A percentile compares a stretch with the other conserved stretches of the same genome.
Conservation (phyloP, 2,113 vertebrate genomes). For the Cairina moschata region DNA sequence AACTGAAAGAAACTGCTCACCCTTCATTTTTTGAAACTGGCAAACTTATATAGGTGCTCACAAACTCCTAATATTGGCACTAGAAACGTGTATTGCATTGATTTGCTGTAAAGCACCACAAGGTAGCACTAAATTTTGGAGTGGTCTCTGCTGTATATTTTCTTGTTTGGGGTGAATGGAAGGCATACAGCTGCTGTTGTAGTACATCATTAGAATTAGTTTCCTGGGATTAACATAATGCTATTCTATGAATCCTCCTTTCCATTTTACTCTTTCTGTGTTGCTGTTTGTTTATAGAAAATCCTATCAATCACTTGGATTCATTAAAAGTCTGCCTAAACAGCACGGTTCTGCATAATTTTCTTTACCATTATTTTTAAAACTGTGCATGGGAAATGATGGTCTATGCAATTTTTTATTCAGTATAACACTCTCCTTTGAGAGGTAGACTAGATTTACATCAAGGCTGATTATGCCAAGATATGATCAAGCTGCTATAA, state of each 20-base stretch:
- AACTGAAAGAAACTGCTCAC: neutral
- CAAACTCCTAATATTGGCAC: neutral
- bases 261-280: constrained; percentile 73
- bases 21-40: neutral
- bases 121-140: constrained; percentile 66
- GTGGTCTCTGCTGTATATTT: constrained; percentile 72
- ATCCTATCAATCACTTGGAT: constrained; percentile 74
- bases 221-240: constrained; percentile 81
- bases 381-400: constrained; percentile 61
- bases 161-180: constrained; percentile 67
- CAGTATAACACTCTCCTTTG: constrained; percentile 65
- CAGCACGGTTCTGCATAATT: constrained; percentile 74
- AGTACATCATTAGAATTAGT: constrained; percentile 79
- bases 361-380: constrained; percentile 73
- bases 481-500: constrained; percentile 72
- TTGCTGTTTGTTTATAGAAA: constrained; percentile 78
- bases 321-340: constrained; percentile 80
- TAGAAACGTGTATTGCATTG: neutral
- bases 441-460: constrained; percentile 76
- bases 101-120: constrained; percentile 43
- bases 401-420: constrained; percentile 70
- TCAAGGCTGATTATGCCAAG: constrained; percentile 68
- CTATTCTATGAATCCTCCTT: constrained; percentile 74
- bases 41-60: neutral
- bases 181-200: constrained; percentile 32